Conservation (phyloP, 2,113 vertebrate species). For the Burhinus oedicnemus region DNA sequence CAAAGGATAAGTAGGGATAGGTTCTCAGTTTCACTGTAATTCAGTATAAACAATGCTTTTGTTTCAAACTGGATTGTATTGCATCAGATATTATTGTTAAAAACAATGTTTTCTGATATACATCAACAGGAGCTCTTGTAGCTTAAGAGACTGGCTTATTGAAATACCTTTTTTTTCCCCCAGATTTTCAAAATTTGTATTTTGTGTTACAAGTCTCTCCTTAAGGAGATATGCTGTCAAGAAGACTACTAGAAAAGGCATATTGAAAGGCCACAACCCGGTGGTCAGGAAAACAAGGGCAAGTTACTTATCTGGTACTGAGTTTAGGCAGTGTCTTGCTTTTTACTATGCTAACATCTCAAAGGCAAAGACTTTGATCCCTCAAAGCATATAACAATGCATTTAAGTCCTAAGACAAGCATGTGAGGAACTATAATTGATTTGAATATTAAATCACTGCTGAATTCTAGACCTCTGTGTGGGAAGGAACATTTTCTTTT, state of each 20-base stretch:
- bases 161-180: background rate
- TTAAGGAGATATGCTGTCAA: background rate
- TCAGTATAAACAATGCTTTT: background rate
- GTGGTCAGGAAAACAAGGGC: background rate
- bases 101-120: background rate
- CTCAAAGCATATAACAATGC: background rate
- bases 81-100: background rate
- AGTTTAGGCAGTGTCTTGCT: background rate
- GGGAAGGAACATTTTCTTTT: background rate
- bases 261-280: background rate
- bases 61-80: background rate
- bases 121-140: background rate
- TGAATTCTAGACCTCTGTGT: background rate
- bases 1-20: background rate
- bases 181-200: background rate
- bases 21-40: conserved; percentile 32
- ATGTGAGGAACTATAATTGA: background rate
- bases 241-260: background rate
- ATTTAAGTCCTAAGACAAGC: background rate
- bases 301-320: background rate
- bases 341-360: background rate
- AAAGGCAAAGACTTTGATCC: background rate
- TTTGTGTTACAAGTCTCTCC: background rate
- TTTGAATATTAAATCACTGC: background rate
- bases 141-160: background rate